Evolutionary conservation across 2,888 invertebrate genomes (phyloP).

Genomic region (Clunio marinus): DNA sequence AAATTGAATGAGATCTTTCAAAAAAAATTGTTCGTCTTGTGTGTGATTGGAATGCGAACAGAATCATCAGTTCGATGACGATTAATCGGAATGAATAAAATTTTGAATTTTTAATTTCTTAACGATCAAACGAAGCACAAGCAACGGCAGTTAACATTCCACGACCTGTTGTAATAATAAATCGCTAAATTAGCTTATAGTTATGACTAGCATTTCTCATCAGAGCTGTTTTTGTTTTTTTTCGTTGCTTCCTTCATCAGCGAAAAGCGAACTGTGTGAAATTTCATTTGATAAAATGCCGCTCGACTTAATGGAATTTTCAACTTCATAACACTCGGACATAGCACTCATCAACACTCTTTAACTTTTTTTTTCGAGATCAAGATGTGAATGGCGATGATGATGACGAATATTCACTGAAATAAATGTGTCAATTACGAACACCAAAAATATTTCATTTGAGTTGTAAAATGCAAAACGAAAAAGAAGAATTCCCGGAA

Average conservation of each 20-base stretch:
- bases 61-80: background rate
- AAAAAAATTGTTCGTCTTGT: background rate
- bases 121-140: background rate
- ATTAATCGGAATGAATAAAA: background rate
- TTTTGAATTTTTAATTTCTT: constrained; percentile 1
- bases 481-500: background rate
- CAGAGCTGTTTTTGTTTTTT: background rate
- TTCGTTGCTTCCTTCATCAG: background rate
- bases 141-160: background rate
- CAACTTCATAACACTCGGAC: background rate
- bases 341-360: background rate
- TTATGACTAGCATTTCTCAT: constrained; percentile 16
- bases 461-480: background rate
- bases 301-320: background rate
- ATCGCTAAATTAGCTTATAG: constrained; percentile 13
- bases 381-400: background rate
- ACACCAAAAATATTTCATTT: background rate
- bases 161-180: background rate
- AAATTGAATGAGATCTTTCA: background rate
- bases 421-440: background rate
- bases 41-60: constrained; percentile 9
- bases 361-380: too few species aligned
- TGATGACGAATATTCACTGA: too few species aligned
- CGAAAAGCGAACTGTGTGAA: background rate
- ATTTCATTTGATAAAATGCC: constrained; percentile 16